Evolutionary conservation across 2,797 vertebrate species (phyloP).

Genomic region (Pipistrellus pipistrellus): DNA sequence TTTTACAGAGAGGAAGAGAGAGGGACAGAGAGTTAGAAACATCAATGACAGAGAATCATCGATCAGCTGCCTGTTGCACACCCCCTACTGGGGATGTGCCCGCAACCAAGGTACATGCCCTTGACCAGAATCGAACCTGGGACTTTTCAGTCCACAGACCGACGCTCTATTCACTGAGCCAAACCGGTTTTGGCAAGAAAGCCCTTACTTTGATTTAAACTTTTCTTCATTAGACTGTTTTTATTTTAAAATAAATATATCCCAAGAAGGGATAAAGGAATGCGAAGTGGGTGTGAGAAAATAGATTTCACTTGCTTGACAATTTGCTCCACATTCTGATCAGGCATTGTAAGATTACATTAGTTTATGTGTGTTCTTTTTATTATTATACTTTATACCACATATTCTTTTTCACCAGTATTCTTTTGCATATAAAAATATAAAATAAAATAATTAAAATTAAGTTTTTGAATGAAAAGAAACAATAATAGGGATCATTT

Average conservation of each 20-base stretch:
- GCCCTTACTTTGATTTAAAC: constrained; percentile 30
- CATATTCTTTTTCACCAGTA: background rate
- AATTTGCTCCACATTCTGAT: background rate
- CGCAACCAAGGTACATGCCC: no score
- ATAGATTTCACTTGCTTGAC: background rate
- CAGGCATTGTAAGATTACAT: background rate
- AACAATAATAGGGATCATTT: background rate
- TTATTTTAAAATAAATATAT: constrained; percentile 44
- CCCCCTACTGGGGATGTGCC: no score
- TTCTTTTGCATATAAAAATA: background rate
- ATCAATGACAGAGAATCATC: no score
- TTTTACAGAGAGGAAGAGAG: no score
- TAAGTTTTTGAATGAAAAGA: constrained; percentile 4
- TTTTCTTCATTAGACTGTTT: background rate
- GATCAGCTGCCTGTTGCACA: no score
- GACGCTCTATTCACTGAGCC: no score
- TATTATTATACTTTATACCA: background rate
- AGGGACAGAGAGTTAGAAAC: no score
- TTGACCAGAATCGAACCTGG: no score
- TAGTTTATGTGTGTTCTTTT: constrained; percentile 23
- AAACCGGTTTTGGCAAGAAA: background rate
- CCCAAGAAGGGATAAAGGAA: background rate
- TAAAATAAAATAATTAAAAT: constrained; percentile 39
- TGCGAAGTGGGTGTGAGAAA: background rate
- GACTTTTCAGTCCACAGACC: no score